phyloP scores from a whole-genome alignment of 2,113 vertebrate species.

The Callipepla squamata region DNA sequence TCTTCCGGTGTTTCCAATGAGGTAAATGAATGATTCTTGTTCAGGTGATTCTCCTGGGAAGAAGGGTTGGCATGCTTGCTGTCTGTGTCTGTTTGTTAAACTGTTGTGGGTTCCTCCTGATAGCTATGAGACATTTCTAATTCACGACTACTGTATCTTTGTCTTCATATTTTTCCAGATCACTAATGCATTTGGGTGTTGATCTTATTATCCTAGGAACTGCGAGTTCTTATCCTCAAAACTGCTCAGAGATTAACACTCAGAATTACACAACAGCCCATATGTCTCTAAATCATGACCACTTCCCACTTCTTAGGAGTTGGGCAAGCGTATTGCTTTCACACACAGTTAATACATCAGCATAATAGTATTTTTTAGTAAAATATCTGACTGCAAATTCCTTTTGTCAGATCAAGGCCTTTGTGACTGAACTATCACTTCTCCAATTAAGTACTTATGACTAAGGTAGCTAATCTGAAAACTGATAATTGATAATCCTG shows the following conservation, averaged over 20 bases:
- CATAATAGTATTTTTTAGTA: neutral
- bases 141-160: slow-evolving; percentile 34
- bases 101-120: neutral
- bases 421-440: neutral
- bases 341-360: neutral
- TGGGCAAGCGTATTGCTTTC: slow-evolving; percentile 5
- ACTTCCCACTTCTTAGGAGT: slow-evolving; percentile 43
- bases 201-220: slow-evolving; percentile 58
- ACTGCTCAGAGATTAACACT: slow-evolving; percentile 20
- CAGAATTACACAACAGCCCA: slow-evolving; percentile 9
- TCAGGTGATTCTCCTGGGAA: slow-evolving; percentile 58
- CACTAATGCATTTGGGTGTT: slow-evolving; percentile 51
- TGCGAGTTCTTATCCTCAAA: slow-evolving; percentile 52
- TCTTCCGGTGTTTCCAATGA: slow-evolving; percentile 89
- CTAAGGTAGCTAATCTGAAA: neutral
- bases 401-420: neutral
- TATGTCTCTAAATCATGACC: neutral
- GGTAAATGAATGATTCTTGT: slow-evolving; percentile 88
- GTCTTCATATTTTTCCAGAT: slow-evolving; percentile 63
- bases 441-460: neutral
- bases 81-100: slow-evolving; percentile 14
- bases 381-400: neutral
- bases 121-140: neutral
- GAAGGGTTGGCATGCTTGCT: slow-evolving; percentile 22
- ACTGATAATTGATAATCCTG: neutral